Percentiles rank a stretch among this genome's conserved stretches.
phyloP scores from a whole-genome alignment of 37 sponge, comb jelly and placozoan species.

The Eunapius fragilis region DNA sequence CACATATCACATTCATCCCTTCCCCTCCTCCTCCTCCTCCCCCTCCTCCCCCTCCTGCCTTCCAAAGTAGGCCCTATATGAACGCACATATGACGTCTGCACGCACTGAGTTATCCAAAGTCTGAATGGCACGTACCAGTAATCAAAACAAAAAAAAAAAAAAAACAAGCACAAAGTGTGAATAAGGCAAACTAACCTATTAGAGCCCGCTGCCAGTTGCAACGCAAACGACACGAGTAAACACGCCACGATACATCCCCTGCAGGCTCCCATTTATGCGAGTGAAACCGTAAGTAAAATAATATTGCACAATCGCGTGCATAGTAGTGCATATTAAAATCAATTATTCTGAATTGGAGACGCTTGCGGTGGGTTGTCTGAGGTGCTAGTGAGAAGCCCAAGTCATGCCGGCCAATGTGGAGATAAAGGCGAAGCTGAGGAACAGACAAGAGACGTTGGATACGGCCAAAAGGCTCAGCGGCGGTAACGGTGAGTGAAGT shows the following conservation, averaged over 20 bases:
- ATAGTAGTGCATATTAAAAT: neutral
- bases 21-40: neutral
- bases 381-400: neutral
- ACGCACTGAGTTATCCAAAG: no score
- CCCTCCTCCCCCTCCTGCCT: neutral
- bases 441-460: slow-evolving; percentile 14
- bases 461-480: slow-evolving; percentile 43
- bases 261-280: neutral
- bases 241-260: neutral
- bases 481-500: slow-evolving; percentile 39
- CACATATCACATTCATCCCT: neutral
- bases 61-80: neutral
- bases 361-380: no score
- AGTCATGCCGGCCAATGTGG: slow-evolving; percentile 79
- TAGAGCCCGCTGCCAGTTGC: neutral
- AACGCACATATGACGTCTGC: no score
- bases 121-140: no score
- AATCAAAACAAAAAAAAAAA: no score
- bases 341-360: no score
- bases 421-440: slow-evolving; percentile 64
- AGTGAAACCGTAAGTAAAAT: neutral
- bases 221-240: neutral
- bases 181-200: neutral
- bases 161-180: no score
- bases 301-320: neutral